phyloP scores from a whole-genome alignment of 1,140 invertebrate genomes.

The Archivesica marissinica region DNA sequence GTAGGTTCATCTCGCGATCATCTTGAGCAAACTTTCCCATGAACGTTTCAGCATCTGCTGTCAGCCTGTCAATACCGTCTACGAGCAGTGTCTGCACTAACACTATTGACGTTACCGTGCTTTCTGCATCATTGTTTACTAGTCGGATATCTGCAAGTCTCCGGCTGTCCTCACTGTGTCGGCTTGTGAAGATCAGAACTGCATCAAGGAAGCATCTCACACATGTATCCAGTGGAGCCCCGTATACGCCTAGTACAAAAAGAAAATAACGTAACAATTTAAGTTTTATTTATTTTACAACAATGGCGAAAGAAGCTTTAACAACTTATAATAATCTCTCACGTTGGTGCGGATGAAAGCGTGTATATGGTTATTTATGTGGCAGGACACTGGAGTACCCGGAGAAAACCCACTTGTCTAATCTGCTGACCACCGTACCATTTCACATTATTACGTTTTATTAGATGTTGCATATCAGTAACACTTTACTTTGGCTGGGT shows the following conservation, averaged over 20 bases:
- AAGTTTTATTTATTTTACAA: no score
- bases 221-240: slow-evolving; percentile 58
- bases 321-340: no score
- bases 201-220: slow-evolving; percentile 60
- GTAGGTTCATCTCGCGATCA: slow-evolving; percentile 16
- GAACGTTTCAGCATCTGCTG: neutral
- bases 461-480: no score
- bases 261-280: no score
- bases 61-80: neutral
- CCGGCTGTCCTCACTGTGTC: neutral
- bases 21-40: neutral
- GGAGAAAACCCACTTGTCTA: no score
- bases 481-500: no score
- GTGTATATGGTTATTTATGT: no score
- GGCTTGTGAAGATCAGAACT: slow-evolving; percentile 34
- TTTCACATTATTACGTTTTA: no score
- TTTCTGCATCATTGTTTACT: slow-evolving; percentile 64
- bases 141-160: slow-evolving; percentile 58
- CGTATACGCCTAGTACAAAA: slow-evolving; percentile 61
- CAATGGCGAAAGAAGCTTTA: no score
- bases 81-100: slow-evolving; percentile 34
- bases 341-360: no score
- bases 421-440: no score
- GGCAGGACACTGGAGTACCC: no score
- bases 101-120: slow-evolving; percentile 47